Conservation (phyloP, 2,113 vertebrate species). For the Probosciger aterrimus region DNA sequence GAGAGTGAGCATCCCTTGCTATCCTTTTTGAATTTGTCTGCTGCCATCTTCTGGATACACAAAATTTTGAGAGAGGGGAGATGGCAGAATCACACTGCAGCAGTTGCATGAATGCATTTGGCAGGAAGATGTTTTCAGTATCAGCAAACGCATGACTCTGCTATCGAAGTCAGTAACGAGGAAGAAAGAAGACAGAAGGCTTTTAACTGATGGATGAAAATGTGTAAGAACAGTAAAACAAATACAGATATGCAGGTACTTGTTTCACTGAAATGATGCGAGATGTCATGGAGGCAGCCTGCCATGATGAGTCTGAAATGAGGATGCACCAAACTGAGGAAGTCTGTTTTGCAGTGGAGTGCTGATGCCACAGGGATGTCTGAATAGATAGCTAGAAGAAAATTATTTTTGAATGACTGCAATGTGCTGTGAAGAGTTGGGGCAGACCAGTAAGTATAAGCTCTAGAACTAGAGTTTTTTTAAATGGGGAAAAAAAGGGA, state of each 20-base stretch:
- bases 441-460: not conserved
- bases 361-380: not conserved
- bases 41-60: not conserved
- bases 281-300: not conserved
- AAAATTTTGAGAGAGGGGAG: not conserved
- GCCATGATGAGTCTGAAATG: not conserved
- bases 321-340: not conserved
- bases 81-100: not conserved
- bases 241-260: not conserved
- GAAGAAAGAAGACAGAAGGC: not conserved
- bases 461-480: not conserved
- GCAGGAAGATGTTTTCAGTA: not conserved
- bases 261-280: not conserved
- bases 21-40: not conserved
- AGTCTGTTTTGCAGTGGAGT: not conserved
- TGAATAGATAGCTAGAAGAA: not conserved
- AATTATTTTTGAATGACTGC: not conserved
- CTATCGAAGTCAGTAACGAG: not conserved
- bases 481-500: not conserved
- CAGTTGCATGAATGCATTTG: not conserved
- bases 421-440: not conserved
- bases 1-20: not conserved
- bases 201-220: not conserved
- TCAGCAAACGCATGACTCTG: not conserved
- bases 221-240: not conserved